Evolutionary conservation across 1,140 invertebrate species (phyloP), one percentile per base, ranked within the genome.

Genomic region (Scaptodrosophila lebanonensis): DNA sequence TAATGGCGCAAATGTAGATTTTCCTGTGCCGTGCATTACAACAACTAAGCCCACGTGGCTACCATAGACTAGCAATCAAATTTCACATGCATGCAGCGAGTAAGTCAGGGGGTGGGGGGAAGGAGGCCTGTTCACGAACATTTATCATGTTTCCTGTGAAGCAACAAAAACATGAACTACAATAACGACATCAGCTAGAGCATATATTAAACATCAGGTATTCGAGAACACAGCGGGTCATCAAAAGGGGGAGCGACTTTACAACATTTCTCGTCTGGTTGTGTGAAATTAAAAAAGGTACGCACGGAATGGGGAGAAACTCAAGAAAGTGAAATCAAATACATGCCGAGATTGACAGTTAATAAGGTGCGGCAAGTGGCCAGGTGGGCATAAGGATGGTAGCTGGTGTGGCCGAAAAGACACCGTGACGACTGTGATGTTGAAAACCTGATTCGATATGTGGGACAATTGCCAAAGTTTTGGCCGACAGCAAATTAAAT

Each of bases 341-440:
- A 50, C 51, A 38, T 48, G 45, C 49, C 20, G 57, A 82, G 75
- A 82, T 79, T 79, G 75, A 82, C 75, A 79, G 75, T 79, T 79
- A 79, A 79, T 79, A 79, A 79, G 75, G 65, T 66, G 69, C 52
- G 73, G 82, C 68, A 79, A 79, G 73, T 79, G 73, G 56, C 67
- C 67, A 30, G 42, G 51, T 59, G 67, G 58, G 38, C 8, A 4
- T 25, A 8, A 4, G 22, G 3, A 8, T 67, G 67, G 51, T 39
- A 67, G 35, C 40, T 50, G 60, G 47, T n/a, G 32, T 53, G 54
- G 33, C 38, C 60, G 15, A 33, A 48, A 25, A 22, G 42, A 40
- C 59, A 43, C n/a, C 65, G 36, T 69, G 75, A 65, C 68, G 82
- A 79, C 73, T 30, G 67, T 79, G 69, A 7, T 66, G 66, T 66